These are phyloP conservation scores for Ochropleura plecta DNA, from an alignment of 2,888 invertebrate species.

Conservation along the genomic window DNA sequence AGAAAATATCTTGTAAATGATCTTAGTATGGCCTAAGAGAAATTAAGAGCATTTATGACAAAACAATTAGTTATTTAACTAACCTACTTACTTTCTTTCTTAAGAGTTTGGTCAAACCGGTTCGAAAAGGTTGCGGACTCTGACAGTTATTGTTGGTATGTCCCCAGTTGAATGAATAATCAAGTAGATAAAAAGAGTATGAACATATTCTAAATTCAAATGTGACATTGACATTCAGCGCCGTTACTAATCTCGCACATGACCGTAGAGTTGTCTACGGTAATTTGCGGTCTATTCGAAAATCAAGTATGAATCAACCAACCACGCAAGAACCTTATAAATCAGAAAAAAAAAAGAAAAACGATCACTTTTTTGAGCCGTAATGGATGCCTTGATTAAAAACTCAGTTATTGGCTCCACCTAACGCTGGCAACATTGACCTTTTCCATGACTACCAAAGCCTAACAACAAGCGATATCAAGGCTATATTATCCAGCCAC, in stretches of 20 bases:
- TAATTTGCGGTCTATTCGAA: neutral
- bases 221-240: conserved; percentile 7
- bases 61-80: too few species aligned
- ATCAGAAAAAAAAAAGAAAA: neutral
- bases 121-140: too few species aligned
- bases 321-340: too few species aligned
- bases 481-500: conserved; percentile 17
- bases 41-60: neutral
- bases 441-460: conserved; percentile 5
- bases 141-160: too few species aligned
- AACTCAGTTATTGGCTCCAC: neutral
- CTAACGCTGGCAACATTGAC: conserved; percentile 42
- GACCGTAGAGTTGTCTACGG: neutral
- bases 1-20: neutral
- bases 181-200: neutral
- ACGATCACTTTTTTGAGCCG: neutral
- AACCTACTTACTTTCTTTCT: too few species aligned
- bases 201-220: conserved; percentile 14
- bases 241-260: neutral
- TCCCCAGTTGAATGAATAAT: neutral
- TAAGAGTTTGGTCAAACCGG: too few species aligned
- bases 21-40: too few species aligned
- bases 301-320: conserved; percentile 2
- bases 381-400: neutral
- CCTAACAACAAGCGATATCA: conserved; percentile 38